Percentiles rank a stretch among this genome's conserved stretches.
Conservation (phyloP, 2,888 invertebrate genomes). For the Tyria jacobaeae region DNA sequence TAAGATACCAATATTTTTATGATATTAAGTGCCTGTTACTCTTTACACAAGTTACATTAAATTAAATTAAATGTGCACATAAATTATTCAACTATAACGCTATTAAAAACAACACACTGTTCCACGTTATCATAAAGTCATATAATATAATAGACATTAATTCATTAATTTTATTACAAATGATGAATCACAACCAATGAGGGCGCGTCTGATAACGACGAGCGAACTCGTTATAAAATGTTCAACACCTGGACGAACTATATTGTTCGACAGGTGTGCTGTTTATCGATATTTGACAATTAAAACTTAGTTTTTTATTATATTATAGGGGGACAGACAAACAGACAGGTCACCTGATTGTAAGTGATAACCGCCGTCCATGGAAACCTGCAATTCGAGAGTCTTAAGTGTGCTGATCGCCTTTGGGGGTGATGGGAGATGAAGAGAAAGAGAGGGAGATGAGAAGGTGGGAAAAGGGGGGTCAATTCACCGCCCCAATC, state of each 20-base stretch:
- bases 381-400: no score
- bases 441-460: no score
- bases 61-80: not conserved
- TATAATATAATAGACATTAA: constrained; percentile 9
- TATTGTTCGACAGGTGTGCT: constrained; percentile 58
- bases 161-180: constrained; percentile 22
- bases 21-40: not conserved
- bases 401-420: no score
- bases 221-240: constrained; percentile 36
- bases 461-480: no score
- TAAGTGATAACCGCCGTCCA: no score
- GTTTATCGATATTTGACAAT: constrained; percentile 42
- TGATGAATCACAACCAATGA: constrained; percentile 37
- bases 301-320: constrained; percentile 20
- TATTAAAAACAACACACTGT: no score
- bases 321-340: not conserved
- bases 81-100: not conserved
- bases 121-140: not conserved
- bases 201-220: constrained; percentile 19
- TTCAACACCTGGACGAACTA: constrained; percentile 54
- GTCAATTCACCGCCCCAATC: no score
- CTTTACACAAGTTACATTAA: not conserved
- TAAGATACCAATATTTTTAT: no score
- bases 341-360: not conserved
- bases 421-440: no score